Base-by-base conservation (phyloP, 2,113 vertebrate genomes). In the Odobenus rosmarus region DNA sequence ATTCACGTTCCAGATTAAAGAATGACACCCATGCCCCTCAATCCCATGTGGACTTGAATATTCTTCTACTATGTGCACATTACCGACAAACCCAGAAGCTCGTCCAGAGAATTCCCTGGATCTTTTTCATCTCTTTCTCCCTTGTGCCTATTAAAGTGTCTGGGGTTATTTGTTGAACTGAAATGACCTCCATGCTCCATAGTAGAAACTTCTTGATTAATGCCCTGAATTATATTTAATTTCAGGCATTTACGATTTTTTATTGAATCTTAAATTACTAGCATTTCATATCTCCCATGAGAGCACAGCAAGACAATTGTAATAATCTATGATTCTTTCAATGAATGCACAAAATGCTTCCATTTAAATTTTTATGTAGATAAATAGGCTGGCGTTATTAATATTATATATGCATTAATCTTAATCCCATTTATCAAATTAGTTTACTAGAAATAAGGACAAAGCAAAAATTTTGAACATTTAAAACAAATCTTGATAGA, bases 241-340 rank as follows among this genome's bases (percentile, higher is more conserved):
- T 96, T 93, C 26, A 72, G 71, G 19, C 88, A 91, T 91, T 97
- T 95, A 62, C 5, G 91, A 39, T 79, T 94, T 96, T 97, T 95
- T 64, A 81, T 8, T 55, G 62, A 95, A 93, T 84, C 51, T 95
- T 93, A 93, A 97, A 97, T 97, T 81, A 93, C 69, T 57, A 89
- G 42, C n/a, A 95, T 96, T 96, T 96, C n/a, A 33, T 67, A 77
- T 81, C 46, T 90, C 77, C n/a, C 84, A 33, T n/a, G 94, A 93
- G 33, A 95, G n/a, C 71, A 91, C 57, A 97, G 92, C 51, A 90
- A 93, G 95, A 81, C 74, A 95, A 74, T 81, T 93, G 31, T 82
- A 82, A 92, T 97, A 92, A 95, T 95, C 90, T 96, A 51, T 83
- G 86, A 93, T 93, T 95, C 84, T 96, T 91, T 96, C 94, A 97